Evolutionary conservation across 2,797 vertebrate species (phyloP).

Genomic region (Bryconaethiops microstoma): DNA sequence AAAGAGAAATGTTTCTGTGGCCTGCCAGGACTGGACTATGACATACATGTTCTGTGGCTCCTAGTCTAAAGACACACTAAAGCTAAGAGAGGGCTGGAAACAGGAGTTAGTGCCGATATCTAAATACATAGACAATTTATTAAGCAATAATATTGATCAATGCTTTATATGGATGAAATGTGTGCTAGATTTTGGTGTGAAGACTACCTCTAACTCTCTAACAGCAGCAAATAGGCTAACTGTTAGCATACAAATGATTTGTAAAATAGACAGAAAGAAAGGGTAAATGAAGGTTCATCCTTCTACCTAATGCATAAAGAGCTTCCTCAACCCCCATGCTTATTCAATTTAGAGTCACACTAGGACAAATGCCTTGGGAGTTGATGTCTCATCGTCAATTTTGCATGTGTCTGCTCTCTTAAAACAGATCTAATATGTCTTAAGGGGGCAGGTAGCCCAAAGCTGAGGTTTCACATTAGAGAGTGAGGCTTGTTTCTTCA

Average conservation of each 20-base stretch:
- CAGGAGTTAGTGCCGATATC: not conserved
- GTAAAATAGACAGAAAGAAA: slow-evolving; percentile 21
- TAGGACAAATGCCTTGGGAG: slow-evolving; percentile 37
- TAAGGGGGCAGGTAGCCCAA: slow-evolving; percentile 42
- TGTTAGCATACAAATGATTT: not conserved
- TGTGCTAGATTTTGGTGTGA: not conserved
- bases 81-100: not conserved
- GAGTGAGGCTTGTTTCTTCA: slow-evolving; percentile 42
- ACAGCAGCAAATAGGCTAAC: not conserved
- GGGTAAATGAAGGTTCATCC: slow-evolving; percentile 22
- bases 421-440: slow-evolving; percentile 49
- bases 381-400: slow-evolving; percentile 37
- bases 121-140: not conserved
- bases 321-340: slow-evolving; percentile 30
- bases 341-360: slow-evolving; percentile 47
- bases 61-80: too few species aligned
- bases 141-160: not conserved
- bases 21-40: too few species aligned
- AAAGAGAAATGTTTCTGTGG: too few species aligned
- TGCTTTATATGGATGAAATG: not conserved
- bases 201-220: not conserved
- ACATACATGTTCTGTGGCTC: too few species aligned
- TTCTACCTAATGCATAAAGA: slow-evolving; percentile 27
- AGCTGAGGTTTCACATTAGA: slow-evolving; percentile 49
- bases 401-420: slow-evolving; percentile 32